Evolutionary conservation across 2,797 vertebrate species (phyloP).

Genomic region (Anabacerthia variegaticeps): DNA sequence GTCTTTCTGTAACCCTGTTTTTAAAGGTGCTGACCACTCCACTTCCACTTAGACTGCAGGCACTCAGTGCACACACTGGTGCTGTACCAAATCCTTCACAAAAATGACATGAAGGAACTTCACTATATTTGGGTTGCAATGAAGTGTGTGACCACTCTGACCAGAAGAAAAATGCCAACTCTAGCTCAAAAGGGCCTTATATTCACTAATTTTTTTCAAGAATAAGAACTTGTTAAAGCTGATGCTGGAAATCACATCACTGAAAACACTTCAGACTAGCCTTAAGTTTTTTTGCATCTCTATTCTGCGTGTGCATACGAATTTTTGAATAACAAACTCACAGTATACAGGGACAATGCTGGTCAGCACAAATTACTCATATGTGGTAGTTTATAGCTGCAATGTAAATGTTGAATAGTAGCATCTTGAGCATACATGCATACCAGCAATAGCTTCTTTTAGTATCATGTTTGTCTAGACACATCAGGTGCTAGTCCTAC

Average conservation of each 20-base stretch:
- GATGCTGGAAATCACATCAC: not conserved
- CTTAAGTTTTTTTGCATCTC: not conserved
- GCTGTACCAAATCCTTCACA: not conserved
- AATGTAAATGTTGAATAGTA: not conserved
- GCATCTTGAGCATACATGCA: not conserved
- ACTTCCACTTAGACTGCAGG: not conserved
- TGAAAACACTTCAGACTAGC: not conserved
- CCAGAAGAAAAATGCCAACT: not conserved
- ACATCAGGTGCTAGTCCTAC: not conserved
- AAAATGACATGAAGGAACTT: not conserved
- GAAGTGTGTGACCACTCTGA: not conserved
- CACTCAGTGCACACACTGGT: not conserved
- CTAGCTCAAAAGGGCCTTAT: not conserved
- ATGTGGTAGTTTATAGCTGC: not conserved
- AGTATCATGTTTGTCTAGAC: not conserved
- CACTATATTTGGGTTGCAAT: not conserved
- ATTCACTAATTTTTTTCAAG: not conserved
- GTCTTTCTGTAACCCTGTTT: not conserved
- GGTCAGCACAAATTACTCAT: not conserved
- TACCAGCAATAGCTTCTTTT: not conserved
- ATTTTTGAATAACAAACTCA: not conserved
- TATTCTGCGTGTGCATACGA: not conserved
- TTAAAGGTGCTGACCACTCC: not conserved
- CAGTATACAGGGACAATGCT: not conserved
- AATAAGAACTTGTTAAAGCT: not conserved